These are phyloP conservation scores for Toxonevra muliebris DNA, from an alignment of 2,888 invertebrate species.

Conservation along the genomic window DNA sequence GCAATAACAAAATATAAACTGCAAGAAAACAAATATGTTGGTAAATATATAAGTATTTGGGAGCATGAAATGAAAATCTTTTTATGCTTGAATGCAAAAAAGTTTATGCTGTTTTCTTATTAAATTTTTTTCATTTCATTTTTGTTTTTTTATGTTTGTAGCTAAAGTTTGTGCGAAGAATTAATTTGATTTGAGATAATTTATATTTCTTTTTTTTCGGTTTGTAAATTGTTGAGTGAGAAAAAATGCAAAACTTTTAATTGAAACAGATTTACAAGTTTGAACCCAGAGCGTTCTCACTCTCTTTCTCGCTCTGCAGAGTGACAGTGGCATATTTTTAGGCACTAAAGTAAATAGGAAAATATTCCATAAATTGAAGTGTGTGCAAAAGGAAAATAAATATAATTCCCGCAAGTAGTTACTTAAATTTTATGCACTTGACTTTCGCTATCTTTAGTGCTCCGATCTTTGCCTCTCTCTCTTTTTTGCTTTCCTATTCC, in stretches of 20 bases:
- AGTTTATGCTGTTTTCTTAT: conserved; percentile 2
- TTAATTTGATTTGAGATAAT: not conserved
- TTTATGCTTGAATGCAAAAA: conserved; percentile 27
- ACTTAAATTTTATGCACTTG: no score
- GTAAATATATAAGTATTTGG: conserved; percentile 27
- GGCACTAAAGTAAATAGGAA: conserved; percentile 18
- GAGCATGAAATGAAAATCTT: conserved; percentile 10
- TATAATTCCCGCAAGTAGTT: no score
- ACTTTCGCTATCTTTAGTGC: no score
- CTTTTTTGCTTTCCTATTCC: no score
- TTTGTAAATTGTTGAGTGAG: not conserved
- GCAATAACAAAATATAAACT: conserved; percentile 17
- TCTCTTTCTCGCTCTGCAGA: no score
- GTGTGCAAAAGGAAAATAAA: no score
- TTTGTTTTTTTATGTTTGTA: not conserved
- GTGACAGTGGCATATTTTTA: conserved; percentile 19
- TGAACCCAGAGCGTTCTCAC: not conserved
- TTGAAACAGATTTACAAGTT: conserved; percentile 37
- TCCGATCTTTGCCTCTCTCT: no score
- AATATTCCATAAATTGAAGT: not conserved
- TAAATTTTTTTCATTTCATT: not conserved
- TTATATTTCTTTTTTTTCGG: conserved; percentile 8
- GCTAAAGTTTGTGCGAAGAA: not conserved
- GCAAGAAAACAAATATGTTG: conserved; percentile 8
- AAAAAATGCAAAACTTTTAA: conserved; percentile 33